Evolutionary conservation across 2,888 invertebrate species (phyloP).

Genomic region (Ephialtes manifestator): DNA sequence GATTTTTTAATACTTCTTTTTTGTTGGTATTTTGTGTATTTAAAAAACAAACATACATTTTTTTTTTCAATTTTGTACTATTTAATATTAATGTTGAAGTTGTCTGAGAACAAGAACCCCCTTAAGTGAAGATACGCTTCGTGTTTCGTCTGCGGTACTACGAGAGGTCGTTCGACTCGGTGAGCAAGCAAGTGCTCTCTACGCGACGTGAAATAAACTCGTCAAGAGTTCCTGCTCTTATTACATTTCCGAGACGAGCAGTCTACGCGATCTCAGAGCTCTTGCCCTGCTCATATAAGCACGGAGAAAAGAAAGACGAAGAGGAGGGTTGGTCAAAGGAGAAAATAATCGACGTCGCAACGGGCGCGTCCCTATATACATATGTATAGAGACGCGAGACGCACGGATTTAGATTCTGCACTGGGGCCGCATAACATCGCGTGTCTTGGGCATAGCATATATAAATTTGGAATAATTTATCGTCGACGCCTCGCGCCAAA

Average conservation of each 20-base stretch:
- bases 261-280: conserved; percentile 8
- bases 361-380: conserved; percentile 15
- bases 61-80: background rate
- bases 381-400: conserved; percentile 24
- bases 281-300: background rate
- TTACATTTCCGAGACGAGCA: conserved; percentile 48
- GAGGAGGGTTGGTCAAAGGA: background rate
- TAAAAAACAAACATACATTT: background rate
- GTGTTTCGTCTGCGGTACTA: conserved; percentile 1
- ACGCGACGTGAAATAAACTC: conserved; percentile 52
- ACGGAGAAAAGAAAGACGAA: background rate
- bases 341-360: conserved; percentile 43
- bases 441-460: conserved; percentile 35
- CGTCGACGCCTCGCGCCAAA: conserved; percentile 11
- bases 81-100: background rate
- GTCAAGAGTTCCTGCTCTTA: conserved; percentile 38
- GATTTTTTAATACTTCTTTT: background rate
- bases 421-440: conserved; percentile 25
- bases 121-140: background rate
- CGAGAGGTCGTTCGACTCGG: conserved; percentile 22
- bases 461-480: conserved; percentile 60
- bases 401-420: conserved; percentile 64
- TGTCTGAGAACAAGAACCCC: background rate
- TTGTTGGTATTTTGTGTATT: background rate
- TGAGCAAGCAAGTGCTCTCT: conserved; percentile 12